Conservation (phyloP, 2,797 vertebrate species). For the Xenopus petersii region DNA sequence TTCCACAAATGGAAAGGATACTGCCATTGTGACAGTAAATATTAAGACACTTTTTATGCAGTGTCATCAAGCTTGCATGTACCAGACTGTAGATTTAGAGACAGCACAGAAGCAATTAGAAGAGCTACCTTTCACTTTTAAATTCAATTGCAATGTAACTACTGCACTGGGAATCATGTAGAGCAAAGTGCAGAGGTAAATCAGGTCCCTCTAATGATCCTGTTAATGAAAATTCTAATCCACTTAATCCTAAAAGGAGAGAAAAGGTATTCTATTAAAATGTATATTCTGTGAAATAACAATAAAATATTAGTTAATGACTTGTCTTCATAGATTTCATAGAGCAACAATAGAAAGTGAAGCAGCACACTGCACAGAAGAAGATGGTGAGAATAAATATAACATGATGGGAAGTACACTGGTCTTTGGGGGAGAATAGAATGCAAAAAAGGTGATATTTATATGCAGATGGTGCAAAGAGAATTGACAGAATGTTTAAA, state of each 20-base stretch:
- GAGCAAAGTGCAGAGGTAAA: slow-evolving; percentile 61
- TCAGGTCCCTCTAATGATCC: slow-evolving; percentile 67
- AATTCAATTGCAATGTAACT: slow-evolving; percentile 64
- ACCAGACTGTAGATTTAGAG: slow-evolving; percentile 56
- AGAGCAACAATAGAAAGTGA: too few species aligned
- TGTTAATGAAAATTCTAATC: slow-evolving; percentile 68
- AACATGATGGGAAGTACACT: too few species aligned
- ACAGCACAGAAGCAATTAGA: slow-evolving; percentile 41
- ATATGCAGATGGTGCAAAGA: not conserved
- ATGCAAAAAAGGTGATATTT: slow-evolving; percentile 3
- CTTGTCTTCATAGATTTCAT: not conserved
- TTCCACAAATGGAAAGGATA: too few species aligned
- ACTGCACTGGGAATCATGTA: slow-evolving; percentile 62
- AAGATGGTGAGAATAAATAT: too few species aligned
- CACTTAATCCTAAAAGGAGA: slow-evolving; percentile 57
- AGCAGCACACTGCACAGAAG: too few species aligned
- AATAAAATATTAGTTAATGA: slow-evolving; percentile 12
- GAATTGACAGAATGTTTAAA: not conserved
- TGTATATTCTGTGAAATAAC: slow-evolving; percentile 47
- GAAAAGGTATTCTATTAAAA: slow-evolving; percentile 49
- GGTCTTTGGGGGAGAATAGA: too few species aligned
- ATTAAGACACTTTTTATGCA: too few species aligned
- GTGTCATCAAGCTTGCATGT: too few species aligned
- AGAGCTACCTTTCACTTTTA: slow-evolving; percentile 51
- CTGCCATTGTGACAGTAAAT: too few species aligned